A percentile compares a stretch with the other conserved stretches of the same genome.
phyloP scores from a whole-genome alignment of 1,140 invertebrate genomes.

The Plodia interpunctella region DNA sequence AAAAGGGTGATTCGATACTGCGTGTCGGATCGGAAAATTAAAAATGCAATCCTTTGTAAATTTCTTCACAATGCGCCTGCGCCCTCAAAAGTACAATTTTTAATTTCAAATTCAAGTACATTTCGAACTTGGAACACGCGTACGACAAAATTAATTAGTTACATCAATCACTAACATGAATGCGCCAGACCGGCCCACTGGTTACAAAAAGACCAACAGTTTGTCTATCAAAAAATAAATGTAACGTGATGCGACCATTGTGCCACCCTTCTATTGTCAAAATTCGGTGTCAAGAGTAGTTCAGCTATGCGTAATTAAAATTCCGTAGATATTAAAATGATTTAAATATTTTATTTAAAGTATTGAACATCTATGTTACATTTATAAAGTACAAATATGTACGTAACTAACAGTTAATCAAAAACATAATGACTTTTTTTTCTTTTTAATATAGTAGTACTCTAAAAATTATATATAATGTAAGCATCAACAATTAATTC shows the following conservation, averaged over 20 bases:
- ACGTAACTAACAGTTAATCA: too few relatives aligned
- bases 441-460: too few relatives aligned
- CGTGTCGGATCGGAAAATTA: constrained; percentile 12
- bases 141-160: constrained; percentile 73
- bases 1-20: constrained; percentile 13
- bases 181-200: constrained; percentile 60
- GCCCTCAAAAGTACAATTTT: constrained; percentile 30
- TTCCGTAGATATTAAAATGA: constrained; percentile 28
- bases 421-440: too few relatives aligned
- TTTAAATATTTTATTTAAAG: too few relatives aligned
- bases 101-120: constrained; percentile 59
- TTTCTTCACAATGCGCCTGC: constrained; percentile 18
- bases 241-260: constrained; percentile 67
- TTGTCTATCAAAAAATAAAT: constrained; percentile 46
- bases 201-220: constrained; percentile 53
- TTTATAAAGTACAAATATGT: too few relatives aligned
- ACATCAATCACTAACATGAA: constrained; percentile 67
- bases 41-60: constrained; percentile 35
- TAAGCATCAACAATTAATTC: too few relatives aligned
- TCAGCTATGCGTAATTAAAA: background rate
- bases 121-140: constrained; percentile 39
- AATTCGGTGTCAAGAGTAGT: background rate
- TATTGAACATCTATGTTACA: constrained; percentile 18
- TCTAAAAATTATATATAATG: too few relatives aligned
- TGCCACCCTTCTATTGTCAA: constrained; percentile 50